Conservation (phyloP, 2,113 vertebrate species). For the Chamaetylas fuelleborni region DNA sequence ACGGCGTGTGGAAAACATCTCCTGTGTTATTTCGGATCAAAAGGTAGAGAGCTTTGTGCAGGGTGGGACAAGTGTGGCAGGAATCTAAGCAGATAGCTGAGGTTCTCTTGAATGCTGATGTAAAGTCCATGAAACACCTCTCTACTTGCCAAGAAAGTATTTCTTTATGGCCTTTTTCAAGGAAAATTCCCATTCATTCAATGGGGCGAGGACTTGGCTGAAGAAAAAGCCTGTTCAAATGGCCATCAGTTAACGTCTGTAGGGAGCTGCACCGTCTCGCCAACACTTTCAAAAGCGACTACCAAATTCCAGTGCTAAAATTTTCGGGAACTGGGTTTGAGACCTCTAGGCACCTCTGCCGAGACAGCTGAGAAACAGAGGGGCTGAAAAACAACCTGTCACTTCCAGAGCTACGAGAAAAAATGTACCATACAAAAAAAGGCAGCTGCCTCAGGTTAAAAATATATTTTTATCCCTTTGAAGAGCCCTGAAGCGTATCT, state of each 20-base stretch:
- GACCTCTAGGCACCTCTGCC: background rate
- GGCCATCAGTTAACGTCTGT: slow-evolving; percentile 13
- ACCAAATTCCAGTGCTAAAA: background rate
- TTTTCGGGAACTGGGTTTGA: background rate
- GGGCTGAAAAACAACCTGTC: slow-evolving; percentile 21
- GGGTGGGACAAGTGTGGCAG: background rate
- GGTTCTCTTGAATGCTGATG: slow-evolving; percentile 11
- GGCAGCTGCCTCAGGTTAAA: slow-evolving; percentile 30
- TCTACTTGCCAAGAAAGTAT: slow-evolving; percentile 2
- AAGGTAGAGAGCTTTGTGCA: slow-evolving; percentile 16
- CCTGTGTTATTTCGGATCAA: slow-evolving; percentile 40
- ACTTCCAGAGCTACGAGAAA: background rate
- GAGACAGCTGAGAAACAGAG: background rate
- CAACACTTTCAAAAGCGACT: background rate
- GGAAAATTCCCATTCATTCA: slow-evolving; percentile 51
- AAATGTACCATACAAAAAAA: background rate
- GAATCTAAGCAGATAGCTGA: slow-evolving; percentile 57
- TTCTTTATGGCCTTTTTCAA: slow-evolving; percentile 43
- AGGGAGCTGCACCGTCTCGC: background rate
- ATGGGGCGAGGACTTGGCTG: slow-evolving; percentile 28
- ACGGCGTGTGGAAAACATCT: slow-evolving; percentile 47
- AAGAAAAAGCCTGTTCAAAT: background rate
- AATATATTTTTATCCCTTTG: slow-evolving; percentile 32
- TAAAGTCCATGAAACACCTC: slow-evolving; percentile 34
- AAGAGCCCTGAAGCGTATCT: background rate